Percentiles rank a stretch among this genome's conserved stretches.
phyloP scores from a whole-genome alignment of 2,797 vertebrate genomes.

The Fistularia tabacaria region DNA sequence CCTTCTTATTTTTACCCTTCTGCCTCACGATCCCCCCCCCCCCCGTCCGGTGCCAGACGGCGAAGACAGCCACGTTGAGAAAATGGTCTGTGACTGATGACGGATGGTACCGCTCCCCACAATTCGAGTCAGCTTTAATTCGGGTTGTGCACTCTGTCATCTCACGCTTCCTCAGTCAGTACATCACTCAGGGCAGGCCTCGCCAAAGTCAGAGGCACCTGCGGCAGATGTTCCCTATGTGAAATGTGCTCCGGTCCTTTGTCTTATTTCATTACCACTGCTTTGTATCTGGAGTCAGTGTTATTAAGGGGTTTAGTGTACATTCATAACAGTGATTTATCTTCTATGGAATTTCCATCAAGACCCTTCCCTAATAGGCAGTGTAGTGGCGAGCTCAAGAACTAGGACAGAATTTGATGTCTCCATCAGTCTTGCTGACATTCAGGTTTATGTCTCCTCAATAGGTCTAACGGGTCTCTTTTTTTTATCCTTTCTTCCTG shows the following conservation, averaged over 20 bases:
- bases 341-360: constrained; percentile 10
- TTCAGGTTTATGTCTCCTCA: constrained; percentile 17
- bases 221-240: constrained; percentile 4
- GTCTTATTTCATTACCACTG: constrained; percentile 3
- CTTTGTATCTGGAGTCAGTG: constrained; percentile 21
- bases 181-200: constrained; percentile 28
- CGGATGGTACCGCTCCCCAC: constrained; percentile 50
- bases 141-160: constrained; percentile 49
- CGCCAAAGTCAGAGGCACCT: constrained; percentile 23
- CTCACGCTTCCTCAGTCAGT: constrained; percentile 46
- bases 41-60: too few relatives aligned
- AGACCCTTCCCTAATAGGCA: constrained; percentile 17
- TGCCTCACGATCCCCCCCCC: too few relatives aligned
- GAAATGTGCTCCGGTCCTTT: constrained; percentile 6
- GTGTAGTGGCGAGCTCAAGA: neutral
- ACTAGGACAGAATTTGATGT: constrained; percentile 27
- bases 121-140: constrained; percentile 59
- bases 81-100: constrained; percentile 66
- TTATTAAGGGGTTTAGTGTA: constrained; percentile 22
- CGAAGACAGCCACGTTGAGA: constrained; percentile 16
- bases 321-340: constrained; percentile 31
- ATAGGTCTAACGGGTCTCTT: constrained; percentile 23
- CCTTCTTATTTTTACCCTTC: too few relatives aligned
- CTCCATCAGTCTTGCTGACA: constrained; percentile 33
- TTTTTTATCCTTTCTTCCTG: constrained; percentile 2